Evolutionary conservation across 1,140 invertebrate genomes (phyloP).

Genomic region (Penaeus vannamei): DNA sequence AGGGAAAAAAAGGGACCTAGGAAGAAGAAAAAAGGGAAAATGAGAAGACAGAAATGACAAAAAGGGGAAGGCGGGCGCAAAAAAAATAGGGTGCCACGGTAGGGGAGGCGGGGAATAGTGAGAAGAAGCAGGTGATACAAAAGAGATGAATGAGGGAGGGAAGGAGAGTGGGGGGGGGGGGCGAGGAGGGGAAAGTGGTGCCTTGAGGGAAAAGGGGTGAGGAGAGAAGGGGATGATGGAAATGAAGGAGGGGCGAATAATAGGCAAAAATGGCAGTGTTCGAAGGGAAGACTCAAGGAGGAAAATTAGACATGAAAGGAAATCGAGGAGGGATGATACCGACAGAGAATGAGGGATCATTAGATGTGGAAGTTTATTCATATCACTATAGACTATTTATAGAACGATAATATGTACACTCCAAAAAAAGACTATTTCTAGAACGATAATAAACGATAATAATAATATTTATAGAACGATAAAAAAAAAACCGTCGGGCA

Average conservation of each 20-base stretch:
- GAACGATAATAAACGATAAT: too few species aligned
- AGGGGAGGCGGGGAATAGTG: background rate
- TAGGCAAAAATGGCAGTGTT: too few species aligned
- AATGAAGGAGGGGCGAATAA: background rate
- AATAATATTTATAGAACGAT: too few species aligned
- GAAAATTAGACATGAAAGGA: background rate
- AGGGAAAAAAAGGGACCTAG: background rate
- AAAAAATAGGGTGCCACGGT: background rate
- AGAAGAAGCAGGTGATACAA: background rate
- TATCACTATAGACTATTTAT: too few species aligned
- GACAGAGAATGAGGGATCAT: background rate
- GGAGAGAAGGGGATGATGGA: background rate
- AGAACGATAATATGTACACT: too few species aligned
- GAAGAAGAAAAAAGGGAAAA: background rate
- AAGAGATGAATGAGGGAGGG: background rate
- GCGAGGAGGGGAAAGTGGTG: background rate
- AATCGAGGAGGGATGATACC: background rate
- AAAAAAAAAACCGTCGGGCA: too few species aligned
- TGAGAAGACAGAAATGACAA: background rate
- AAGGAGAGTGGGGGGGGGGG: too few species aligned
- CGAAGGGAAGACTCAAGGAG: background rate
- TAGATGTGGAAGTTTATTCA: too few species aligned
- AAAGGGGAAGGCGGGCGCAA: background rate
- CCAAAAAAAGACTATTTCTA: too few species aligned
- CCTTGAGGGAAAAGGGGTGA: background rate